Evolutionary conservation across 2,888 invertebrate genomes (phyloP), one percentile per base, ranked within the genome.

Genomic region (Drosophila affinis): DNA sequence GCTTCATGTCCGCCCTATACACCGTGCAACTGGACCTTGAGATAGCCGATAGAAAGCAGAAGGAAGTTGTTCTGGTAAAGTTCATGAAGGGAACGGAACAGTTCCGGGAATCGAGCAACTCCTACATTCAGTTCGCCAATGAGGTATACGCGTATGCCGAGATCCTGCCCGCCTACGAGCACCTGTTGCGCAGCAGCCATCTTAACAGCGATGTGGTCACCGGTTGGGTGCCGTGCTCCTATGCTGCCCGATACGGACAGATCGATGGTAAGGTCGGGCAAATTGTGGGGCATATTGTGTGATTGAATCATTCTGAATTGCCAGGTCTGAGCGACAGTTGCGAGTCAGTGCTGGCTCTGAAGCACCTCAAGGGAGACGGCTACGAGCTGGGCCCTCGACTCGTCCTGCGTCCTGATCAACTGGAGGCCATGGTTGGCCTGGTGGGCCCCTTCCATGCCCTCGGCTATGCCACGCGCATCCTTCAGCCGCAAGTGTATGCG

Each of bases 1-100:
- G 91, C 0, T 91, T 91, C 59, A 91, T 91, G 92, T 92, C 92
- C 0, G 82, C 86, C 1, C 63, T 91, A 5, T 91, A 91, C 72
- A 89, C 79, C 9, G 77, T 90, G 14, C 46, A 79, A 9, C 55
- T 90, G 46, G 79, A 73, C 6, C 73, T 90, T n/a, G 63, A 74
- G 48, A 72, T 81, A 0, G 47, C 47, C 3, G 72, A 69, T 5
- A 85, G 88, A 14, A 56, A 47, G 14, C 69, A 56, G 5, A 77
- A 73, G 12, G 78, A 90, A 27, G 49, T 76, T 48, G 67, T 90
- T 14, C 79, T 92, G 55, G 87, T 87, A 0, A 92, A 92, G 67
- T 91, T 92, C 57, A 92, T 92, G 91, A 91, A 90, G 61, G 91
- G 92, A 21, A 88, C 86, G 52, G 76, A 78, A 3, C 67, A 74